Percentiles rank a stretch among this genome's conserved stretches.
phyloP scores from a whole-genome alignment of 2,888 invertebrate species.

The Pocota personata region DNA sequence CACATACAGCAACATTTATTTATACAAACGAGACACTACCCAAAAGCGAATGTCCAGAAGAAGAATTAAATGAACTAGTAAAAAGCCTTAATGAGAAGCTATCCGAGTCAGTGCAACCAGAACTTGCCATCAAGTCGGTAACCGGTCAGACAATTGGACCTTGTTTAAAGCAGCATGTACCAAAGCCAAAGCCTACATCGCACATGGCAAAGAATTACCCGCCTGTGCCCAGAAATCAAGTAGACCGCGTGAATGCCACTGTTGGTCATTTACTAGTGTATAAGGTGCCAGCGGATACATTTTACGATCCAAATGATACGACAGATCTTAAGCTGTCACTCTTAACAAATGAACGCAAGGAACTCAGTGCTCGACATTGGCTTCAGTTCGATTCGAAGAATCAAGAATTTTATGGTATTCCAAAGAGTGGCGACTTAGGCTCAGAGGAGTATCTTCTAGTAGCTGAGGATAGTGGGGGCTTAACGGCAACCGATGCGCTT shows the following conservation, averaged over 20 bases:
- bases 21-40: slow-evolving; percentile 92
- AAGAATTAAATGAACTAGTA: slow-evolving; percentile 87
- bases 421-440: slow-evolving; percentile 88
- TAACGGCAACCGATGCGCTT: slow-evolving; percentile 90
- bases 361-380: slow-evolving; percentile 89
- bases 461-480: slow-evolving; percentile 89
- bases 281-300: slow-evolving; percentile 94
- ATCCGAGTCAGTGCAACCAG: slow-evolving; percentile 86
- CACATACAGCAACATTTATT: slow-evolving; percentile 86
- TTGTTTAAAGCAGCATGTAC: slow-evolving; percentile 85
- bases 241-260: slow-evolving; percentile 92
- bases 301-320: slow-evolving; percentile 94
- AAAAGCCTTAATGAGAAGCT: slow-evolving; percentile 84
- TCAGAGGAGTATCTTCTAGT: slow-evolving; percentile 91
- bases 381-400: slow-evolving; percentile 94
- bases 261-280: slow-evolving; percentile 92
- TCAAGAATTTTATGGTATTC: slow-evolving; percentile 95
- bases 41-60: slow-evolving; percentile 89
- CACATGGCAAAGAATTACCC: slow-evolving; percentile 86
- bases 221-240: slow-evolving; percentile 92
- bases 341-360: slow-evolving; percentile 88
- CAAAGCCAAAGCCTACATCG: slow-evolving; percentile 84
- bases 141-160: slow-evolving; percentile 87
- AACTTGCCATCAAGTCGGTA: slow-evolving; percentile 87
- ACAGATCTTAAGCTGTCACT: slow-evolving; percentile 89